phyloP scores from a whole-genome alignment of 1,140 invertebrate species.

The Doryteuthis pealeii region DNA sequence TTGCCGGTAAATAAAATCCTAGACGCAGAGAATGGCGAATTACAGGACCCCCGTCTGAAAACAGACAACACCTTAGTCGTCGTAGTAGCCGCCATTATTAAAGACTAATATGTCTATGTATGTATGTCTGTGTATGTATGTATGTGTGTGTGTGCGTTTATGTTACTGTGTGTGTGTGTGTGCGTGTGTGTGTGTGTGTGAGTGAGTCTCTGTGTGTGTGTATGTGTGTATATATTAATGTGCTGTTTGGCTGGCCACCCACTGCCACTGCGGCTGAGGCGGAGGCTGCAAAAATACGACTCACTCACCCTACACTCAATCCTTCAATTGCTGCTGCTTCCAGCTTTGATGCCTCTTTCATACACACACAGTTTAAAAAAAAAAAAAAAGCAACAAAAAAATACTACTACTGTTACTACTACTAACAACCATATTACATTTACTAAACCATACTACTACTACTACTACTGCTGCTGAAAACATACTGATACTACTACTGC shows the following conservation, averaged over 20 bases:
- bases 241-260: not conserved
- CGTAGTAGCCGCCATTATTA: slow-evolving; percentile 1
- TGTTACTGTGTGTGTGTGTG: no score
- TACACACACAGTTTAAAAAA: no score
- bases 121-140: not conserved
- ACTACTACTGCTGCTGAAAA: not conserved
- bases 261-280: not conserved
- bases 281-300: no score
- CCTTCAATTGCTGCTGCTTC: not conserved
- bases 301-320: not conserved
- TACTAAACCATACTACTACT: not conserved
- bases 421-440: not conserved
- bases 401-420: not conserved
- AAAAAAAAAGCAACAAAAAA: no score
- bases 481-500: not conserved
- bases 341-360: no score
- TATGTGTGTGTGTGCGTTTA: no score
- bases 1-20: slow-evolving; percentile 8
- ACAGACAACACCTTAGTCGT: slow-evolving; percentile 7
- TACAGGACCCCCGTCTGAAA: not conserved
- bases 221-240: no score
- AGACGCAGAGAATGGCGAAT: not conserved
- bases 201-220: no score
- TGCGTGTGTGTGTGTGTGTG: no score
- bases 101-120: not conserved